A percentile compares a stretch with the other conserved stretches of the same genome.
Conservation (phyloP, 2,797 vertebrate genomes). For the Bryconaethiops microstoma region DNA sequence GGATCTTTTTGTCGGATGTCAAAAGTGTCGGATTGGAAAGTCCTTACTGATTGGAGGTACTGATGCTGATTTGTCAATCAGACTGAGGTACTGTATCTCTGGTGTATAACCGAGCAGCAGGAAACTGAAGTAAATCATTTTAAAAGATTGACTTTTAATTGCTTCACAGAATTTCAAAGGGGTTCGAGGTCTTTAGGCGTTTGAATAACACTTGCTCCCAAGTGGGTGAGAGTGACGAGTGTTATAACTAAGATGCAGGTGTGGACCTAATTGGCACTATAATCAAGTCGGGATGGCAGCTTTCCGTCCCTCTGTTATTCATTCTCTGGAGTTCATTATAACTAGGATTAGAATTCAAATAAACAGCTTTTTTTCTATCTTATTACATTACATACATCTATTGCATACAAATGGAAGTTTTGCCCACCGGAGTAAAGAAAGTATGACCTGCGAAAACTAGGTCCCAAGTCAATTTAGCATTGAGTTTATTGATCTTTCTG, state of each 20-base stretch:
- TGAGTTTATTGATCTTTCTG: not conserved
- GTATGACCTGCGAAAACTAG: not conserved
- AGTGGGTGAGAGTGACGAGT: not conserved
- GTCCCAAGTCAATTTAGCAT: no score
- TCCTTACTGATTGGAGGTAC: not conserved
- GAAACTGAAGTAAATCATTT: not conserved
- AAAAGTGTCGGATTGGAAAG: conserved; percentile 16
- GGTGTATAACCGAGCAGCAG: not conserved
- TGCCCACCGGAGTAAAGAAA: not conserved
- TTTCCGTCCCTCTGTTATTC: not conserved
- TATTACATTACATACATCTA: no score
- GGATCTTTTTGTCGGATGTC: conserved; percentile 35
- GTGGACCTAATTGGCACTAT: not conserved
- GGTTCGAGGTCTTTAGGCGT: not conserved
- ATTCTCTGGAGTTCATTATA: not conserved
- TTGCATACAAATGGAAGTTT: not conserved
- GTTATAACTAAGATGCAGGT: not conserved
- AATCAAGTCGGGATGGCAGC: not conserved
- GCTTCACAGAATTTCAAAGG: not conserved
- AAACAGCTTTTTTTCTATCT: not conserved
- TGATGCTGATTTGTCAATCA: not conserved
- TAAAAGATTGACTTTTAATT: not conserved
- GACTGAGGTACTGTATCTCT: not conserved
- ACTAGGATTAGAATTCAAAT: no score
- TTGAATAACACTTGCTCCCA: not conserved